Base-by-base conservation (phyloP, 2,113 vertebrate species). In the Columbina picui region DNA sequence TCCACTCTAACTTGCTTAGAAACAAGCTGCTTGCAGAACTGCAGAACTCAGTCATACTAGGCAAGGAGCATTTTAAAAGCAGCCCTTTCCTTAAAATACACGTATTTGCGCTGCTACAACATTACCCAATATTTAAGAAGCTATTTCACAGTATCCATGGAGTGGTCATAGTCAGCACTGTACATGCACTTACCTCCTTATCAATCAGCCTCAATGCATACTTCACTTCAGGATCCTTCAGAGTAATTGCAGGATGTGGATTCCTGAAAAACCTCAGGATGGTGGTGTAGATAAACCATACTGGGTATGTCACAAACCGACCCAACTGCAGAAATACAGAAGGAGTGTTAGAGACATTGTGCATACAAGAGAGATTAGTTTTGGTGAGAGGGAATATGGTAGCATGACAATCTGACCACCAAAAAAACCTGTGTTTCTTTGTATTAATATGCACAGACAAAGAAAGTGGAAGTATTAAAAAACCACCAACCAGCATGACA, bases 151-250 rank as follows among this genome's bases (percentile, higher is more conserved):
- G 34, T 1, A 1, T 15, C n/a, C 34, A 10, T 0, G 1, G 21
- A 73, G 32, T 69, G 22, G 34, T 23, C 15, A 12, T 3, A 20
- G 70, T 74, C 63, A 50, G 41, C 38, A 38, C 43, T 26, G 7
- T 16, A 39, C 13, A 0, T 0, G 8, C 39, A 50, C 96, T 77
- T 64, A 98, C 98, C 98, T 98, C 98, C 89, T 95, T 98, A 82
- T 98, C 97, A 1, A 98, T 71, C 59, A 98, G 98, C 84, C 97
- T 96, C 73, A 98, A 81, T 0, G 98, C 96, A 75, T 98, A 98
- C 89, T 98, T 98, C 87, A 98, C 60, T 25, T 98, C 98, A 1
- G 98, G 96, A 81, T 86, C 98, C 96, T 98, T 96, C 2, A 98
- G 93, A 70, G 98, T 98, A 81, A 98, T 98, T 7, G 98, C 97